Base-by-base conservation (phyloP, 2,797 vertebrate species). In the Rhodeus uyekii region DNA sequence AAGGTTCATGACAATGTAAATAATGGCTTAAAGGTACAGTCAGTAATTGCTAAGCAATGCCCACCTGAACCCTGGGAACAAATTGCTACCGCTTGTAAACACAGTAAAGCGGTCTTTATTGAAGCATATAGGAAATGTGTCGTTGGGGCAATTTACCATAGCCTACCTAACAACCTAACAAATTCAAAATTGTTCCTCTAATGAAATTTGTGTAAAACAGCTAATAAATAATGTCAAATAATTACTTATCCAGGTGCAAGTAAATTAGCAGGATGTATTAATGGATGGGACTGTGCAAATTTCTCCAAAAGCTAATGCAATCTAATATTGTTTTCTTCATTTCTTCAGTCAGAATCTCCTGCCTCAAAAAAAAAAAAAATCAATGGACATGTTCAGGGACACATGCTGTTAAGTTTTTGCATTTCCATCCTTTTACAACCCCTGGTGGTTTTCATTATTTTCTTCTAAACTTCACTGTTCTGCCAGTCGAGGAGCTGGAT, bases 331-430 rank as follows among this genome's bases (percentile, higher is more conserved):
- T 39, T 73, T 76, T 24, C 42, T 71, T 32, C 1, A 64, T 83
- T 76, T 65, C 58, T 65, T 69, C 76, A 63, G 78, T 67, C 48
- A 38, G 36, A 48, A 18, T 42, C 64, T 72, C 14, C 44, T 32
- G 61, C 36, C 76, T 85, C 69, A 61, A 78, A 78, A 68, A 78
- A 85, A 85, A 61, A 78, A 78, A 68, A 78, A 85, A 85, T 85
- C 78, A 69, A 64, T 83, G 74, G 16, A 72, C 58, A 72, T 60
- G 78, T 83, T 81, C 39, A 46, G 78, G 19, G 46, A 78, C 34
- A 63, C 60, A 69, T 48, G 78, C 72, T 72, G 78, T 27, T 1
- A 60, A 24, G 38, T 1, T 38, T 78, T 48, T 46, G 55, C 24
- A 39, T 67, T 76, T 73, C n/a, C 27, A 39, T 32, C 50, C 67